Evolutionary conservation across 2,888 invertebrate species (phyloP).

Genomic region (Bombylius major): DNA sequence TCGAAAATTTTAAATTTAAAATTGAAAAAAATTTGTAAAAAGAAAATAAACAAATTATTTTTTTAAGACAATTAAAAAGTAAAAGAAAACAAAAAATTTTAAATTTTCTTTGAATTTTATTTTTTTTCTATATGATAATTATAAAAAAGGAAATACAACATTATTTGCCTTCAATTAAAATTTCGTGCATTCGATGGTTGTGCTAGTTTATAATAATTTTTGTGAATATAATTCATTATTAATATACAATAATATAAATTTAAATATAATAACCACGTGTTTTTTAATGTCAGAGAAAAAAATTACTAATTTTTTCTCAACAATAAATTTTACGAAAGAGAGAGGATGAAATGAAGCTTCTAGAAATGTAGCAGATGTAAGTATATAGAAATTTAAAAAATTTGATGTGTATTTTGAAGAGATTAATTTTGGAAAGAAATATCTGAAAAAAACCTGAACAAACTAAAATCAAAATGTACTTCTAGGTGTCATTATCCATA

Average conservation of each 20-base stretch:
- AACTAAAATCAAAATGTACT: too few relatives aligned
- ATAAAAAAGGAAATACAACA: not conserved
- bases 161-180: not conserved
- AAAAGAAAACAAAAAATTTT: too few relatives aligned
- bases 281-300: not conserved
- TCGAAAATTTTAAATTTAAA: too few relatives aligned
- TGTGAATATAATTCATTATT: not conserved
- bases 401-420: too few relatives aligned
- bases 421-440: too few relatives aligned
- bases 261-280: not conserved
- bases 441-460: too few relatives aligned
- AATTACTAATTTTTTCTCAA: not conserved
- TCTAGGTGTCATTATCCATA: too few relatives aligned
- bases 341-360: not conserved
- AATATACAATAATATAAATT: not conserved
- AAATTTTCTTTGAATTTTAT: not conserved
- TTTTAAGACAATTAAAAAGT: too few relatives aligned
- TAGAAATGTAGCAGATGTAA: not conserved
- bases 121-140: not conserved
- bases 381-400: not conserved
- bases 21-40: too few relatives aligned
- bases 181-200: not conserved
- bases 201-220: not conserved
- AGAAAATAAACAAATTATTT: too few relatives aligned
- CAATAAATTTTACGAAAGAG: not conserved